phyloP scores from a whole-genome alignment of 2,888 invertebrate species.

The Psylliodes chrysocephalus region DNA sequence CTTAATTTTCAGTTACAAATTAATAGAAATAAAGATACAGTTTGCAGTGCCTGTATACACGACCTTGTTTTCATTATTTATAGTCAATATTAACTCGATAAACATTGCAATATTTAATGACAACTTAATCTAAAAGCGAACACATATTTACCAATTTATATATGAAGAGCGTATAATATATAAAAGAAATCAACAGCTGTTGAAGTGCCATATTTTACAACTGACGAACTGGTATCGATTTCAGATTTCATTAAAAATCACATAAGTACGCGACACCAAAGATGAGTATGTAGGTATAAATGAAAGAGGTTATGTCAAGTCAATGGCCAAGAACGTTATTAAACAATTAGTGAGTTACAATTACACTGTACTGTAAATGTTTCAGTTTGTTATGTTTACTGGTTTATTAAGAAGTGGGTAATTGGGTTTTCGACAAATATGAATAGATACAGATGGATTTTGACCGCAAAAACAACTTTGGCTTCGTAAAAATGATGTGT shows the following conservation, averaged over 20 bases:
- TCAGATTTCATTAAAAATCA: background rate
- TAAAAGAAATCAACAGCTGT: background rate
- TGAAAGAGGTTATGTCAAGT: conserved; percentile 1
- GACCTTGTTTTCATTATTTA: no score
- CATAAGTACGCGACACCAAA: background rate
- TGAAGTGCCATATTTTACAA: background rate
- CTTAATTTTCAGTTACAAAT: no score
- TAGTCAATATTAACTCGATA: no score
- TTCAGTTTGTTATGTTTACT: background rate
- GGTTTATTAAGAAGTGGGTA: background rate
- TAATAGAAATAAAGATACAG: no score
- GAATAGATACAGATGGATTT: no score
- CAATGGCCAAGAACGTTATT: background rate
- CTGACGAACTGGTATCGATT: background rate
- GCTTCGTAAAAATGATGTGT: no score
- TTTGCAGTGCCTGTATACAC: no score
- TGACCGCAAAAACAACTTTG: no score
- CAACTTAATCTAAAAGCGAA: no score
- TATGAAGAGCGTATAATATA: no score
- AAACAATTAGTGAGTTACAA: background rate
- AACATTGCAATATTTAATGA: no score
- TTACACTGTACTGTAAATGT: background rate
- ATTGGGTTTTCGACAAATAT: no score
- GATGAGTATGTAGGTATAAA: background rate
- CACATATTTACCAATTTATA: background rate